Conservation (phyloP, 2,888 invertebrate genomes). For the Cephus pulcher region DNA sequence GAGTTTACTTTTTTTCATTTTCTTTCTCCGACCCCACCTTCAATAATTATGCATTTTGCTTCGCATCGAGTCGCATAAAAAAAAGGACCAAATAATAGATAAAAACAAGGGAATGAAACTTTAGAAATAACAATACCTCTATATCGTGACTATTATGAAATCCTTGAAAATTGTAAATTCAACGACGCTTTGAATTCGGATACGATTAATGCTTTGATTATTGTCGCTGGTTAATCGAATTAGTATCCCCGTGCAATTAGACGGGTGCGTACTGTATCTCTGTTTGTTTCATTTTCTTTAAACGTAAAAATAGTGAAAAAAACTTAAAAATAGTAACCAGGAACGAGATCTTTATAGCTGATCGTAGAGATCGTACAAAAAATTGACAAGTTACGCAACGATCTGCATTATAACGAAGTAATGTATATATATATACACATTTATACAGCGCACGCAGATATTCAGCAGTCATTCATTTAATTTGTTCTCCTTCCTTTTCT, state of each 20-base stretch:
- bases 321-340: background rate
- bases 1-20: background rate
- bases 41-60: background rate
- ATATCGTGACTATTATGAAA: background rate
- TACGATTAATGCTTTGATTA: background rate
- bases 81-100: background rate
- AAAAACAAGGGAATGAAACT: background rate
- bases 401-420: conserved; percentile 15
- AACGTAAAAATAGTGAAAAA: background rate
- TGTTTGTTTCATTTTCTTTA: background rate
- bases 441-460: background rate
- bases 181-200: background rate
- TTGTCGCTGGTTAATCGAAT: background rate
- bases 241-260: background rate
- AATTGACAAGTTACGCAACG: background rate
- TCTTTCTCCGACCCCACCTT: background rate
- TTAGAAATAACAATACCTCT: background rate
- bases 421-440: conserved; percentile 27
- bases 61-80: background rate
- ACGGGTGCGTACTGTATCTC: background rate
- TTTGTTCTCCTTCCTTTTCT: background rate
- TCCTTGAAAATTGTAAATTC: background rate
- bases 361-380: background rate
- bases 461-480: background rate
- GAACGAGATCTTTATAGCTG: background rate